Evolutionary conservation across 2,797 vertebrate species (phyloP).

Genomic region (Sebastes wilsoni): DNA sequence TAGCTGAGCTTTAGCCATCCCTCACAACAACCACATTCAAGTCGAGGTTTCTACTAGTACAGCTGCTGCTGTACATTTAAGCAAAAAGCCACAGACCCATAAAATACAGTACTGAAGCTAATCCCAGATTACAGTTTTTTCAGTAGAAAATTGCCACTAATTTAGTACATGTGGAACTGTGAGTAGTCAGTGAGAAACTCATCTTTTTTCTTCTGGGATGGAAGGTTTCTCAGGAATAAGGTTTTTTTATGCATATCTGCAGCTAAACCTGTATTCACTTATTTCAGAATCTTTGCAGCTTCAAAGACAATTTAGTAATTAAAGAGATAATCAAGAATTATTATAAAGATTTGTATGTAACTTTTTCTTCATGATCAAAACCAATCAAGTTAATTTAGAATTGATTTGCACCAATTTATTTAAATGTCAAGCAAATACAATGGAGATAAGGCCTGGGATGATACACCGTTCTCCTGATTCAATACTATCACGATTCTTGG

Average conservation of each 20-base stretch:
- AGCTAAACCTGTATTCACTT: not conserved
- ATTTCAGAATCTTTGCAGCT: not conserved
- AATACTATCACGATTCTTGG: too few relatives aligned
- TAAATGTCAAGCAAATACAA: too few relatives aligned
- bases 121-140: conserved; percentile 34
- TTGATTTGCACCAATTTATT: too few relatives aligned
- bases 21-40: conserved; percentile 8
- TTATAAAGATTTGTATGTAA: not conserved
- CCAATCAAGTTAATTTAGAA: too few relatives aligned
- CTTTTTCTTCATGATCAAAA: not conserved
- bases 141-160: conserved; percentile 25
- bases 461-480: too few relatives aligned
- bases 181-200: not conserved
- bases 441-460: too few relatives aligned
- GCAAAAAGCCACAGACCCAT: conserved; percentile 22
- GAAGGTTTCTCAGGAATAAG: not conserved
- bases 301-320: not conserved
- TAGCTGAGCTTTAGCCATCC: conserved; percentile 3
- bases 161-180: not conserved
- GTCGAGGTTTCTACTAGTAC: not conserved
- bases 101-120: conserved; percentile 12
- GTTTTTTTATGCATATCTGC: not conserved
- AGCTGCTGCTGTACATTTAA: not conserved
- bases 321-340: not conserved
- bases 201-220: not conserved